Evolutionary conservation across 2,113 vertebrate genomes (phyloP), one percentile per base, ranked within the genome.

Genomic region (Chaetodon trifascialis): DNA sequence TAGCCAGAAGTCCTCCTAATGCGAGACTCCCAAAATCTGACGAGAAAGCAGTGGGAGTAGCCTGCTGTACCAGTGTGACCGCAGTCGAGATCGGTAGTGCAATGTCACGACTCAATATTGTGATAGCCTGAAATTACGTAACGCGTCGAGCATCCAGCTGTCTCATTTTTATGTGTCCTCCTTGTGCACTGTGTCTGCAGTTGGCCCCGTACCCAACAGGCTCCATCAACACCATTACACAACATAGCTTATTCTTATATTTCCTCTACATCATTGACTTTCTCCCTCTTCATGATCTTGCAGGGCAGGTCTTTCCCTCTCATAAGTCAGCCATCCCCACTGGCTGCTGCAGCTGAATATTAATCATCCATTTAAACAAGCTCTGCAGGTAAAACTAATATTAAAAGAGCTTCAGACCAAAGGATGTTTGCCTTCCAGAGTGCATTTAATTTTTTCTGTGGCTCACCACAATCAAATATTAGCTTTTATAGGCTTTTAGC

Each of bases 61-160:
- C 46, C 73, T 60, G 17, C 58, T 46, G 34, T 69, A 73, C 56
- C 56, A 49, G 19, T 65, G 60, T 23, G 65, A 55, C 44, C 73
- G 76, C 80, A 79, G 80, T 12, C 25, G 3, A 19, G 17, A 82
- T 36, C 73, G 77, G 3, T 54, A 66, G 54, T 81, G 76, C 86
- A 79, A 49, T 82, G 91, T 94, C 91, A 90, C 80, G 82, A 92
- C 64, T 85, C 71, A 16, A 44, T 73, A 65, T 73, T 59, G 30
- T 49, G 62, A 56, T 65, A n/a, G 49, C 55, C 23, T 23, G 11
- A 54, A 38, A 51, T 93, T 83, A 86, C 79, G 46, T 49, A 82
- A 89, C 34, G 64, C 78, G 12, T 81, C 70, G 58, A 51, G 56
- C 52, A 73, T 88, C 64, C 38, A 69, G 80, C 82, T 84, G 87